Evolutionary conservation across 2,888 invertebrate genomes (phyloP).

Genomic region (Drosophila austrosaltans): DNA sequence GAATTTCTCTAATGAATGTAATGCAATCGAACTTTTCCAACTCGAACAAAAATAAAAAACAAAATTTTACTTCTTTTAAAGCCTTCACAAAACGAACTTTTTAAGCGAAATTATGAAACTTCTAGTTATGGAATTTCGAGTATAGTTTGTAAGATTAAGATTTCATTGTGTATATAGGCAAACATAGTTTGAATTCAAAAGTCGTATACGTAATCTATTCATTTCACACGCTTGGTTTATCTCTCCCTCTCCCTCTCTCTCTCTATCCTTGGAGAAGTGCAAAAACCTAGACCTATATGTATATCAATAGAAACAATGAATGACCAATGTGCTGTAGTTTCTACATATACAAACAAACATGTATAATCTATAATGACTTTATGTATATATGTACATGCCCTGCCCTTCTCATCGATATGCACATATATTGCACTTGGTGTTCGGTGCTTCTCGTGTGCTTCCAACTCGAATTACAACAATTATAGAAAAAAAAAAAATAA

Average conservation of each 20-base stretch:
- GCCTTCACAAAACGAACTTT: too few species aligned
- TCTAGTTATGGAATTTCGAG: too few species aligned
- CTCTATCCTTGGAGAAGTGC: neutral
- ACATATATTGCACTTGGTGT: constrained; percentile 57
- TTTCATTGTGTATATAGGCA: too few species aligned
- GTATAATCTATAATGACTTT: neutral
- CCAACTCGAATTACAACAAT: constrained; percentile 28
- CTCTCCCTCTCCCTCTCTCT: neutral
- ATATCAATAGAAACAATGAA: constrained; percentile 5
- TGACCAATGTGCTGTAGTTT: neutral
- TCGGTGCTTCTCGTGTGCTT: constrained; percentile 13
- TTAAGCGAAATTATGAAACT: too few species aligned
- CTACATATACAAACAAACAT: neutral
- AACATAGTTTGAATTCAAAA: constrained; percentile 1
- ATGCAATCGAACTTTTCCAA: too few species aligned
- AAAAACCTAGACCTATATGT: constrained; percentile 8
- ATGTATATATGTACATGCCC: constrained; percentile 11
- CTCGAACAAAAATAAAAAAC: too few species aligned
- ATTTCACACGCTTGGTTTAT: constrained; percentile 5
- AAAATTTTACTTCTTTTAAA: too few species aligned
- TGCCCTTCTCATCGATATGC: constrained; percentile 58
- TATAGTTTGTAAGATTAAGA: neutral
- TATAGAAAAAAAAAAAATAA: constrained; percentile 32
- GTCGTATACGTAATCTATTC: constrained; percentile 5
- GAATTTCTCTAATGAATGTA: too few species aligned